These are phyloP conservation scores for Gallinago paraguaiae DNA, from an alignment of 2,113 vertebrate genomes.

Conservation along the genomic window DNA sequence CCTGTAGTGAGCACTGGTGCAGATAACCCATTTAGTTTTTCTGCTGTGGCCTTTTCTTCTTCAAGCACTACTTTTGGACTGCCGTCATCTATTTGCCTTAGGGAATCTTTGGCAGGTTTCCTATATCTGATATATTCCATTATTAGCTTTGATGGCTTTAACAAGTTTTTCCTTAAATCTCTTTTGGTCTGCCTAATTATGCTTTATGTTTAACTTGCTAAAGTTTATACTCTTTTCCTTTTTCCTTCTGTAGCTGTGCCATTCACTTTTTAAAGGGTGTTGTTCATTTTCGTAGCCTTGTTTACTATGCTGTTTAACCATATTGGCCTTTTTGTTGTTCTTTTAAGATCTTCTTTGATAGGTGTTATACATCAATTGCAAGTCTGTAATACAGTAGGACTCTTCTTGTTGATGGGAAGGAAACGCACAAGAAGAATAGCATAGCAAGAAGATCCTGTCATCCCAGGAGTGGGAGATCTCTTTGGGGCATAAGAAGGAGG, in stretches of 20 bases:
- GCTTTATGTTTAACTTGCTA: slow-evolving; percentile 26
- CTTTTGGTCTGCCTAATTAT: slow-evolving; percentile 28
- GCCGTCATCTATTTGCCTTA: neutral
- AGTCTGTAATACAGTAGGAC: neutral
- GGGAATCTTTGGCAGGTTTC: slow-evolving; percentile 42
- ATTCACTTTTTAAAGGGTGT: neutral
- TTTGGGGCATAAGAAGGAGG: neutral
- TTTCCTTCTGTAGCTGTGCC: neutral
- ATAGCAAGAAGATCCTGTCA: neutral
- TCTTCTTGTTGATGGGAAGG: neutral
- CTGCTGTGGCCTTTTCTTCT: neutral
- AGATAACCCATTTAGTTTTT: neutral
- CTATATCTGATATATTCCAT: neutral
- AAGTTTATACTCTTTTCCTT: neutral
- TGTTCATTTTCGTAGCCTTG: neutral
- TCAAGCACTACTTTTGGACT: slow-evolving; percentile 12
- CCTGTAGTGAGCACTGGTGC: neutral
- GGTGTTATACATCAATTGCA: neutral
- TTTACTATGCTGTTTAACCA: neutral
- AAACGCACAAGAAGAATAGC: neutral
- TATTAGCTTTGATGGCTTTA: slow-evolving; percentile 46
- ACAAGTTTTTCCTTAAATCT: slow-evolving; percentile 33
- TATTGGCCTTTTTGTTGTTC: neutral
- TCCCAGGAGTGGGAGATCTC: neutral
- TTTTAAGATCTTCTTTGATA: neutral